Base-by-base conservation (phyloP, 2,888 invertebrate genomes). In the Tipula lateralis region DNA sequence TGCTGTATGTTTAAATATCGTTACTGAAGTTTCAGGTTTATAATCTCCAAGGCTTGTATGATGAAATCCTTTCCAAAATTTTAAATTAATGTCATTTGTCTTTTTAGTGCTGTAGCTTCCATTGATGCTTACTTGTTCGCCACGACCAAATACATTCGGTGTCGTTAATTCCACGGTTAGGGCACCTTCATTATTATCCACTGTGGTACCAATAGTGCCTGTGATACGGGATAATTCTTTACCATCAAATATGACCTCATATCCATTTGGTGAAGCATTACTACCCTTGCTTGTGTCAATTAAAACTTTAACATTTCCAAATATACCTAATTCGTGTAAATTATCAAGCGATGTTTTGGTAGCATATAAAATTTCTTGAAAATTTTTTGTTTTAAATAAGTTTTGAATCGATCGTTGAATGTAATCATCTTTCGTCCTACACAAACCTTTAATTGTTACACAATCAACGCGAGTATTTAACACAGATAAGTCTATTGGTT, bases 101-200 rank as follows among this genome's bases (percentile, higher is more conserved):
- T 94, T 94, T 87, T 95, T 94, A 86, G 95, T 95, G 34, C 97
- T 97, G 88, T 96, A 94, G 85, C 95, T 95, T 90, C 96, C 97
- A 89, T 97, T 96, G 19, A 95, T 91, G 87, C 94, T 94, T 9
- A 97, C 87, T 36, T 93, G 91, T 91, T 99, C 98, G 0, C 97
- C 99, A 85, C 98, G 92, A 0, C 99, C 98, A 87, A 94, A 91
- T 84, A 97, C 90, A 91, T 99, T 99, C 0, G 97, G 96, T 86
- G 95, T 91, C 87, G 94, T 93, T 84, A 95, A 91, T 84, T 95
- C 93, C 88, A 89, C 87, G 85, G 88, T 88, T 34, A 98, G 89
- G 29, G 96, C 95, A 0, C 97, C 98, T 89, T 98, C 97, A 89
- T 98, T 97, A 88, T 97, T 96, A 29, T 97, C 97, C 85, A 98